Base-by-base conservation (phyloP, 2,797 vertebrate species). In the Anguilla megastoma region DNA sequence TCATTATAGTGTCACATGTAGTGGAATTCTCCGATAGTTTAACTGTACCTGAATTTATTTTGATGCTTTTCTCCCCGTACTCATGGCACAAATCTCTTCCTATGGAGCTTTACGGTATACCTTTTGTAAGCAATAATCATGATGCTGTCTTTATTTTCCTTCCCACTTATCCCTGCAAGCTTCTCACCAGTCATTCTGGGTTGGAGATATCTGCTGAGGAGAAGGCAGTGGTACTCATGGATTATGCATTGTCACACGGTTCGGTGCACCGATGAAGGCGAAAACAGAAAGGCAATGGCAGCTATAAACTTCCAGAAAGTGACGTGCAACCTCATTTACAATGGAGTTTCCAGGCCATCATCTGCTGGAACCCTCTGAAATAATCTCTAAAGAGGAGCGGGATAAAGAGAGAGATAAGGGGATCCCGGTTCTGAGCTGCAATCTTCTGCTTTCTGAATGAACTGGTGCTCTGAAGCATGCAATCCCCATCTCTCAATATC, bases 351-450 rank as follows among this genome's bases (percentile, higher is more conserved):
- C 79, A 50, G 79, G 45, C 79, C 45, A 45, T 82, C 45, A n/a
- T 82, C 79, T 21, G 79, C 79, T 82, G 18, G 21, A n/a, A 48
- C 63, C 56, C 12, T 66, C 58, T n/a, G 80, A 48, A 36, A 69
- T 85, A 84, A 88, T 88, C 87, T 88, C 60, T 21, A 33, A 84
- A 56, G 82, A 85, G 87, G 63, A 41, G n/a, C n/a, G 3, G 79
- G 80, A 84, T 84, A 41, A 84, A 74, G 82, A 63, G 82, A 18
- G 60, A 41, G 87, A 85, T 71, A 80, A 84, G 45, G 30, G 48
- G 79, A 48, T 33, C 80, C 9, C 48, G 82, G 85, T 36, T 56
- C 56, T 56, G 54, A 60, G 30, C 52, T 60, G 84, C 36, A 66
- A 63, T 76, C 66, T 76, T 14, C 30, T 56, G n/a, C 58, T 36